phyloP scores from a whole-genome alignment of 1,140 invertebrate species.

The Micrasema minimum region DNA sequence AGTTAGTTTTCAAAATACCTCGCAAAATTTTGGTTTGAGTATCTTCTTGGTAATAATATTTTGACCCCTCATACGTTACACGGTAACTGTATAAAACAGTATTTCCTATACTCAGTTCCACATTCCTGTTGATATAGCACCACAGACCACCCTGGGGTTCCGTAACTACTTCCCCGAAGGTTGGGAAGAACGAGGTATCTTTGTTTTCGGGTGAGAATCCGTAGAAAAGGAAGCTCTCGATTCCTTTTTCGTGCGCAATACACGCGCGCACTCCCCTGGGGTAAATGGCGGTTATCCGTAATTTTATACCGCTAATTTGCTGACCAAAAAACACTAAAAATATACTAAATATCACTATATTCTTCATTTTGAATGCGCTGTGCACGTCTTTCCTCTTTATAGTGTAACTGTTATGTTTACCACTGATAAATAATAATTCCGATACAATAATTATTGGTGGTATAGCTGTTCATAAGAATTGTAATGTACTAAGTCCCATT shows the following conservation, averaged over 20 bases:
- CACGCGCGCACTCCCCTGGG: constrained; percentile 19
- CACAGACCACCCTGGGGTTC: constrained; percentile 15
- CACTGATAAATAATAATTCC: too few relatives aligned
- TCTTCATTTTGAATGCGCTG: constrained; percentile 1
- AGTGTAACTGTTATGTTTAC: too few relatives aligned
- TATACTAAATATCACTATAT: neutral
- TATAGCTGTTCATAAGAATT: too few relatives aligned
- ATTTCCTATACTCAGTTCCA: neutral
- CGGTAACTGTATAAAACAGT: constrained; percentile 5
- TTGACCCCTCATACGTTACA: too few relatives aligned
- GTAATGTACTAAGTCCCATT: too few relatives aligned
- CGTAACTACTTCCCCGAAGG: constrained; percentile 7
- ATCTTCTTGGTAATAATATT: too few relatives aligned
- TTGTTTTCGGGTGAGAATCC: neutral
- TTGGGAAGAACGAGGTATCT: neutral
- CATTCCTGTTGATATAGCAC: constrained; percentile 33
- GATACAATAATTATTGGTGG: too few relatives aligned
- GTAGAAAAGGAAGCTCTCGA: constrained; percentile 10
- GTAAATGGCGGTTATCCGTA: neutral
- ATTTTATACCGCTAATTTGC: neutral
- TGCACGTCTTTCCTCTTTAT: too few relatives aligned
- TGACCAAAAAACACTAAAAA: neutral
- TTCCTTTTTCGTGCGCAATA: neutral
- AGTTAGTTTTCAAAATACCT: too few relatives aligned
- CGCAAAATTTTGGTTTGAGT: neutral